These are phyloP conservation scores for Chelonus insularis DNA, from an alignment of 1,140 invertebrate species.

Conservation along the genomic window DNA sequence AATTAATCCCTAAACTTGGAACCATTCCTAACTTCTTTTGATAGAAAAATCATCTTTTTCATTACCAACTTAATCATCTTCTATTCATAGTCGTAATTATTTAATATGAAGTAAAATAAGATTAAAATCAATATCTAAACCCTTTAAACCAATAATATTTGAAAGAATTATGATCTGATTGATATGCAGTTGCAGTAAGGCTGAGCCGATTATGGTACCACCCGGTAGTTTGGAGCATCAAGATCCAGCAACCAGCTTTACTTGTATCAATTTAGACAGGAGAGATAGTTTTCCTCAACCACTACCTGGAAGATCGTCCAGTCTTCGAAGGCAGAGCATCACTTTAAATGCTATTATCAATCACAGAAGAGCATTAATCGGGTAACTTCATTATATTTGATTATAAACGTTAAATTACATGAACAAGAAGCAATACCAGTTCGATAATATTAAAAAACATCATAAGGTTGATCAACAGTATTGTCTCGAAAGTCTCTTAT, in stretches of 20 bases:
- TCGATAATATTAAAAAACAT: background rate
- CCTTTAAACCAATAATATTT: no score
- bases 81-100: no score
- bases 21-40: no score
- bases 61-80: no score
- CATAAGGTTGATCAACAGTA: no score
- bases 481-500: background rate
- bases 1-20: no score
- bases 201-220: background rate
- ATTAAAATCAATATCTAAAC: no score
- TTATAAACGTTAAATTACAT: background rate
- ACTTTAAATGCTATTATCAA: conserved; percentile 51
- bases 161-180: no score
- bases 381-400: conserved; percentile 36
- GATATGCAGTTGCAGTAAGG: conserved; percentile 5
- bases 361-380: conserved; percentile 48
- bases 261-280: conserved; percentile 28
- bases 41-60: no score
- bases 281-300: conserved; percentile 36
- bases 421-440: background rate
- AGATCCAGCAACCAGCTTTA: conserved; percentile 30
- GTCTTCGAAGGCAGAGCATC: conserved; percentile 47
- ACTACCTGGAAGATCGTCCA: conserved; percentile 37
- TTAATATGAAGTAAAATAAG: no score
- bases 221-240: conserved; percentile 2